A percentile compares a stretch with the other conserved stretches of the same genome.
phyloP scores from a whole-genome alignment of 2,797 vertebrate genomes.

The Glossophaga mutica region DNA sequence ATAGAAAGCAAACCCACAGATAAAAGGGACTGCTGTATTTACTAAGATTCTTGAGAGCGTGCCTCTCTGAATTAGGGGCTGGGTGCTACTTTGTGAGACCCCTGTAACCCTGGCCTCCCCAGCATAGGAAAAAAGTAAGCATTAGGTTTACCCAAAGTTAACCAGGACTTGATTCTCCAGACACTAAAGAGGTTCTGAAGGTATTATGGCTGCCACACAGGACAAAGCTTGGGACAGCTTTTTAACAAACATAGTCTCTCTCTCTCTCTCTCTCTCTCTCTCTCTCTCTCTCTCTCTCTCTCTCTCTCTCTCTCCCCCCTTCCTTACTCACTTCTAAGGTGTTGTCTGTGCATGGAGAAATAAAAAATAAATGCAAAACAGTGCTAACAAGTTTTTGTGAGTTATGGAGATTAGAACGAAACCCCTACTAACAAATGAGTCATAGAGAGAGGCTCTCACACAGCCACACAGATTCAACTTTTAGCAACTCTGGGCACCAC shows the following conservation, averaged over 20 bases:
- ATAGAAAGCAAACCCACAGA: not conserved
- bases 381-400: not conserved
- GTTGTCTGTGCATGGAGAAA: not conserved
- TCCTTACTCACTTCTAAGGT: not conserved
- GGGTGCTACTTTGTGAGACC: not conserved
- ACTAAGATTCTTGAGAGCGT: not conserved
- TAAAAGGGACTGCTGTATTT: not conserved
- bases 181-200: not conserved
- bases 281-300: not conserved
- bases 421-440: conserved; percentile 12
- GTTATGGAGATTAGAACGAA: not conserved
- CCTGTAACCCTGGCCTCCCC: not conserved
- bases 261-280: not conserved
- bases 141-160: not conserved
- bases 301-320: not conserved
- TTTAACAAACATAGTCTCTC: not conserved
- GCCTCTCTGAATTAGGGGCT: not conserved
- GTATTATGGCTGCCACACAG: not conserved
- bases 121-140: not conserved
- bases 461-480: not conserved
- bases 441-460: not conserved
- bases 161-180: not conserved
- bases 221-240: not conserved
- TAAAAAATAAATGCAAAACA: not conserved
- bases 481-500: not conserved